phyloP scores from a whole-genome alignment of 2,797 vertebrate genomes.

The Pangasius djambal region DNA sequence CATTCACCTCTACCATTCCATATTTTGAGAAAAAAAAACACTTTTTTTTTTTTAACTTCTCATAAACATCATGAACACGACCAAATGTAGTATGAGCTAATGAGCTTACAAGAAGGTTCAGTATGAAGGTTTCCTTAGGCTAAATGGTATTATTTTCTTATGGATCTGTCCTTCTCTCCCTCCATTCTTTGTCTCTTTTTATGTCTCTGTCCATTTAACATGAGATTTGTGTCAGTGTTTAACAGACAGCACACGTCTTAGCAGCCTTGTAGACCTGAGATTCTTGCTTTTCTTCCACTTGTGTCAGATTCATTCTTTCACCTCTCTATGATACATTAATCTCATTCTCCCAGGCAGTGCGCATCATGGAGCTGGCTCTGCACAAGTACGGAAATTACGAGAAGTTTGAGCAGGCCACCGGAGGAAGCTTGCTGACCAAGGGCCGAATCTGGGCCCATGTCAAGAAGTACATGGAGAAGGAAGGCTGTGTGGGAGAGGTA shows the following conservation, averaged over 20 bases:
- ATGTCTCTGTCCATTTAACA: background rate
- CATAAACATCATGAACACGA: background rate
- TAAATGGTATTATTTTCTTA: background rate
- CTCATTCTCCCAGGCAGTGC: conserved; percentile 77
- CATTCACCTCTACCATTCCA: background rate
- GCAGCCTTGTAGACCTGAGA: background rate
- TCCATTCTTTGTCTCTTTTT: background rate
- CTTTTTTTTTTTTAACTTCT: background rate
- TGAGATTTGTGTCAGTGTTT: background rate
- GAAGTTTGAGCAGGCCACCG: conserved; percentile 89
- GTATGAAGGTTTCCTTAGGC: background rate
- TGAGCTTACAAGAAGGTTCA: background rate
- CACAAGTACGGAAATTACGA: conserved; percentile 91
- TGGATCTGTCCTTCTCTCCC: background rate
- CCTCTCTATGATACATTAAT: background rate
- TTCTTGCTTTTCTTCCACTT: background rate
- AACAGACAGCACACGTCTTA: background rate
- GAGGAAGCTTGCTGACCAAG: conserved; percentile 85
- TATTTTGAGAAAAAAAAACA: background rate
- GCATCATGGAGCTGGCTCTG: conserved; percentile 87
- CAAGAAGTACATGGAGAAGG: conserved; percentile 93
- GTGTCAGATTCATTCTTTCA: background rate
- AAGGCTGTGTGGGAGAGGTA: conserved; percentile 92
- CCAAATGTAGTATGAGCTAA: background rate
- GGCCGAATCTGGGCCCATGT: conserved; percentile 85